Conservation (phyloP, 2,888 invertebrate species). For the Magallana nippona region DNA sequence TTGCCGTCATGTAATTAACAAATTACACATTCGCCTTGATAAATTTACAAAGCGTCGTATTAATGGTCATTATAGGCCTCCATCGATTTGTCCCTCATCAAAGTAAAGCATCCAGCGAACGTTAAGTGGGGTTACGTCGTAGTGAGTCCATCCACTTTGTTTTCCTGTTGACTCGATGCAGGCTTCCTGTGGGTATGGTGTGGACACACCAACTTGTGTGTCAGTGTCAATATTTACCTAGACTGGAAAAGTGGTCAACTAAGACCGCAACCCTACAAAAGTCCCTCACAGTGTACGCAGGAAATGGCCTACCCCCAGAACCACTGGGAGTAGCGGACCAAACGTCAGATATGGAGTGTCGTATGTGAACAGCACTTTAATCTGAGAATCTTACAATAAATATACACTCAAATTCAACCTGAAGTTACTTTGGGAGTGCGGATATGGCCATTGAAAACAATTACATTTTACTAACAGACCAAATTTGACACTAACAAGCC, state of each 20-base stretch:
- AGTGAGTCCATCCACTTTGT: not conserved
- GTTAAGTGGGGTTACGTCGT: not conserved
- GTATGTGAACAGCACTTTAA: not conserved
- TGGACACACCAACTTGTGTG: not conserved
- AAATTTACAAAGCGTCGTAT: not conserved
- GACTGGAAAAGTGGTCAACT: slow-evolving; percentile 14
- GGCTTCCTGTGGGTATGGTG: not conserved
- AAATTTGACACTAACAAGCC: no score
- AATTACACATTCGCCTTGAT: not conserved
- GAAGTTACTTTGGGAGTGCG: not conserved
- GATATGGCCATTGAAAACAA: no score
- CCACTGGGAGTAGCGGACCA: not conserved
- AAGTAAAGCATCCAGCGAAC: not conserved
- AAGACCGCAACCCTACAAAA: not conserved
- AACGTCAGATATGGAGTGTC: not conserved
- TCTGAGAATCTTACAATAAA: not conserved
- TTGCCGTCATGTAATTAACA: not conserved
- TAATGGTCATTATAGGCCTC: not conserved
- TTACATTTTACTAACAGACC: no score
- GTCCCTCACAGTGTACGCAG: not conserved
- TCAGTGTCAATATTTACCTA: not conserved
- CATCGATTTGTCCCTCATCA: slow-evolving; percentile 22
- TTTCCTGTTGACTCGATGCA: slow-evolving; percentile 28
- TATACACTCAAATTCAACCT: not conserved
- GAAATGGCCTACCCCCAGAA: not conserved